These are phyloP conservation scores for Macrobrachium nipponense DNA, from an alignment of 1,140 invertebrate genomes.

Conservation along the genomic window DNA sequence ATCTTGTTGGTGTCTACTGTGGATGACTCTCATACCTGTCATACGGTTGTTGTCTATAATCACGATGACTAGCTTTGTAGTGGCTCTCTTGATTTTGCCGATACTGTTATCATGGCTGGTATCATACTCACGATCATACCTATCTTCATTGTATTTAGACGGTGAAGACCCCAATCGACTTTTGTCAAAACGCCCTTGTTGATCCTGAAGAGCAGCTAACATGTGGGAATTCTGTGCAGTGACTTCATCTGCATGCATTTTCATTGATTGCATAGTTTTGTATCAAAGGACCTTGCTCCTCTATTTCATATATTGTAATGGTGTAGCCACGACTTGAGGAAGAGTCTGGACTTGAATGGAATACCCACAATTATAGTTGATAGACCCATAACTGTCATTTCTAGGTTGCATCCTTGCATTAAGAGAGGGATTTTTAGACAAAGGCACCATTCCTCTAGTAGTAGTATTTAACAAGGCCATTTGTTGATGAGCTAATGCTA, in stretches of 20 bases:
- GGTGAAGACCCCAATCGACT: conserved; percentile 19
- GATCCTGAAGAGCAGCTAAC: conserved; percentile 7
- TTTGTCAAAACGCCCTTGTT: conserved; percentile 36
- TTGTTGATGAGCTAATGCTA: conserved; percentile 43
- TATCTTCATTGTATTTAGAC: background rate
- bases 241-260: background rate
- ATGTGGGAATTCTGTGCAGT: conserved; percentile 30
- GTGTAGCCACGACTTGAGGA: background rate
- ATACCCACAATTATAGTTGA: conserved; percentile 16
- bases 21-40: conserved; percentile 6
- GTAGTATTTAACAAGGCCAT: conserved; percentile 31
- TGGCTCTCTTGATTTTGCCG: background rate
- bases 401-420: conserved; percentile 28
- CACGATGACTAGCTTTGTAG: too few relatives aligned
- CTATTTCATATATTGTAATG: background rate
- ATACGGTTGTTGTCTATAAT: background rate
- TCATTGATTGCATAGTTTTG: background rate
- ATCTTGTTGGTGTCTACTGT: conserved; percentile 16
- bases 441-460: conserved; percentile 4
- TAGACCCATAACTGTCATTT: conserved; percentile 31
- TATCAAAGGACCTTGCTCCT: conserved; percentile 11
- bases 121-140: background rate
- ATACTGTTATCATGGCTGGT: background rate
- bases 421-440: conserved; percentile 30
- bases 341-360: background rate